These are phyloP conservation scores for Pithys albifrons DNA, from an alignment of 2,113 vertebrate genomes.

Conservation along the genomic window DNA sequence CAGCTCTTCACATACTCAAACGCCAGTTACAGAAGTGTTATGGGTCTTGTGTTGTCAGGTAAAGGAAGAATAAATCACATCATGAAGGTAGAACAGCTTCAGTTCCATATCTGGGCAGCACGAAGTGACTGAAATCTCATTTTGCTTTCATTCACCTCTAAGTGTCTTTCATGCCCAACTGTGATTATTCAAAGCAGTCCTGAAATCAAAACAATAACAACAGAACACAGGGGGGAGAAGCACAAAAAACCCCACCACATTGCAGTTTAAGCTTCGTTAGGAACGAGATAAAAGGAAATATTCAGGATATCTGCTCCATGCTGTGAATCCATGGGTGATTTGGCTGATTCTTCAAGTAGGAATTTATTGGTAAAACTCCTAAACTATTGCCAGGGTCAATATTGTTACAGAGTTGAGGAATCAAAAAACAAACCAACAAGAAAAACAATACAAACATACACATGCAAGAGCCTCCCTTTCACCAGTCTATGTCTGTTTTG, in stretches of 20 bases:
- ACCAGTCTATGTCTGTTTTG: background rate
- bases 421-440: background rate
- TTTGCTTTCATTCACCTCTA: background rate
- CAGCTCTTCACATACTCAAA: background rate
- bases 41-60: background rate
- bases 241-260: background rate
- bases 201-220: background rate
- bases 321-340: background rate
- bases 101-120: background rate
- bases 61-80: background rate
- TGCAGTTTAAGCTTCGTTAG: background rate
- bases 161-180: background rate
- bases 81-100: background rate
- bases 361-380: background rate
- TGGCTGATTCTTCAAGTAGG: background rate
- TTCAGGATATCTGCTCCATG: background rate
- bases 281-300: background rate
- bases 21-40: background rate
- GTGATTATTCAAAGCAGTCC: background rate
- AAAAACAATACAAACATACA: background rate
- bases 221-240: too few relatives aligned
- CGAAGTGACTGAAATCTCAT: background rate
- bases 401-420: background rate
- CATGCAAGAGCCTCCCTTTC: background rate
- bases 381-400: background rate